These are phyloP conservation scores for Poecilia wingei DNA, from an alignment of 2,797 vertebrate species.

Conservation along the genomic window DNA sequence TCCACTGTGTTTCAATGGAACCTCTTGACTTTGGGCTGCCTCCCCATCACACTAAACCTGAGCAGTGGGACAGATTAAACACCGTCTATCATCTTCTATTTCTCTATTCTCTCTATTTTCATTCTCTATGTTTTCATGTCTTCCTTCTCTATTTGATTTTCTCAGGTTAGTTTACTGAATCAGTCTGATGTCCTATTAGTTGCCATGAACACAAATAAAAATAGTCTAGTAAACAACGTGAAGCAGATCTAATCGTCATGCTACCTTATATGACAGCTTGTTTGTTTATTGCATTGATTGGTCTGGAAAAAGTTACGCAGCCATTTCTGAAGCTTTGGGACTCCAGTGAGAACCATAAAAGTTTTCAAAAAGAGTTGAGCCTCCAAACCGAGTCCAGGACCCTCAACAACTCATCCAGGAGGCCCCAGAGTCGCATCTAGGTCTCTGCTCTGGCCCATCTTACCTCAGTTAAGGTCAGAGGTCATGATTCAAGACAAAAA, in stretches of 20 bases:
- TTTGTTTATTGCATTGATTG: no score
- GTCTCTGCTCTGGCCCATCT: no score
- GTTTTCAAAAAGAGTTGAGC: no score
- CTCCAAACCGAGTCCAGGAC: no score
- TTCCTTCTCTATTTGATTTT: not conserved
- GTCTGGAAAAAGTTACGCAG: no score
- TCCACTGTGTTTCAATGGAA: conserved; percentile 63
- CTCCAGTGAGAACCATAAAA: no score
- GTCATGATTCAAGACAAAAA: no score
- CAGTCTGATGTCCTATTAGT: not conserved
- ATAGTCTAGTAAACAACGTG: no score
- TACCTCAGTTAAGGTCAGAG: no score
- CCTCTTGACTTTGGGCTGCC: conserved; percentile 70
- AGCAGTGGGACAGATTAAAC: conserved; percentile 8
- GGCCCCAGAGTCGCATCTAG: no score
- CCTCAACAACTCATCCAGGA: no score
- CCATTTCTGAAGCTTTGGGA: no score
- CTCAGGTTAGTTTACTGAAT: conserved; percentile 1
- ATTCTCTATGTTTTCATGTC: not conserved
- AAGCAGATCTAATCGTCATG: not conserved
- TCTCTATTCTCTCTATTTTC: not conserved
- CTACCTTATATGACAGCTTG: not conserved
- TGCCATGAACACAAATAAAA: not conserved
- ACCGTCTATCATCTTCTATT: not conserved
- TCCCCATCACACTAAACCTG: conserved; percentile 63